Conservation (phyloP, 2,113 vertebrate species). For the Microcebus griseorufus region DNA sequence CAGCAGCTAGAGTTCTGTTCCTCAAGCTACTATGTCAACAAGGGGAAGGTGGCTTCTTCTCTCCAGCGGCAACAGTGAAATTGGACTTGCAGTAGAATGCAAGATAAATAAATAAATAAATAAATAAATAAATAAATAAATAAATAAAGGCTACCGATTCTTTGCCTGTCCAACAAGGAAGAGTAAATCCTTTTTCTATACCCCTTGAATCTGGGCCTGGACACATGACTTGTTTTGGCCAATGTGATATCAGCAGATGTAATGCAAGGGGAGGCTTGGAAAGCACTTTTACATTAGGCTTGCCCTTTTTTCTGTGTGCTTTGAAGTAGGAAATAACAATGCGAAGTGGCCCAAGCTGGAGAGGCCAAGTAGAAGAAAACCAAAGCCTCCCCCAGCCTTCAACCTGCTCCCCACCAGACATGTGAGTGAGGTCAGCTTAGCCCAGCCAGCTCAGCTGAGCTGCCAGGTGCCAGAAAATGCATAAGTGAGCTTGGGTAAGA, state of each 20-base stretch:
- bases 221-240: not conserved
- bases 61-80: not conserved
- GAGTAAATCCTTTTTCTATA: not conserved
- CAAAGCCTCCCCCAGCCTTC: not conserved
- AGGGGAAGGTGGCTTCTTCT: not conserved
- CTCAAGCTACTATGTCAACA: not conserved
- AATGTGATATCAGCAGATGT: not conserved
- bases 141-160: not conserved
- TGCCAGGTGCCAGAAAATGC: not conserved
- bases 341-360: not conserved
- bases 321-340: not conserved
- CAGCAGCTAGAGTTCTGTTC: not conserved
- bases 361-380: not conserved
- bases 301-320: not conserved
- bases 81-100: not conserved
- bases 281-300: not conserved
- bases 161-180: not conserved
- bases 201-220: not conserved
- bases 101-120: too few relatives aligned
- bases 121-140: not conserved
- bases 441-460: not conserved
- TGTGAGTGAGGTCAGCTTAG: not conserved
- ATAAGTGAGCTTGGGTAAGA: not conserved
- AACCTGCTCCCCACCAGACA: not conserved
- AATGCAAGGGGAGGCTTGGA: not conserved